Conservation (phyloP, 2,797 vertebrate genomes). For the Passerculus sandwichensis region DNA sequence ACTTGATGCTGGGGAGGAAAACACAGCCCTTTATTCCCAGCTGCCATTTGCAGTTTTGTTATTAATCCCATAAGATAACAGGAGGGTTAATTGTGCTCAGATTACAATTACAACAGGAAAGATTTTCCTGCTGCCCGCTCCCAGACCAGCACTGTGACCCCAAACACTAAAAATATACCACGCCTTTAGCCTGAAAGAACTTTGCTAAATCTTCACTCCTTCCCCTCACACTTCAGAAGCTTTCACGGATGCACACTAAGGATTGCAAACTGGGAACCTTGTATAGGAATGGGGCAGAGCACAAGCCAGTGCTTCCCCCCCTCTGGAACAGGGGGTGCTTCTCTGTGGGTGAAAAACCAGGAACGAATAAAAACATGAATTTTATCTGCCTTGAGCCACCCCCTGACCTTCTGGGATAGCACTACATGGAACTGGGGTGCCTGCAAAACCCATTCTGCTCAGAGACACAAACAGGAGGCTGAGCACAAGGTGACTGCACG, state of each 20-base stretch:
- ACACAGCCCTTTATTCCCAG: neutral
- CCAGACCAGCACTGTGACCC: neutral
- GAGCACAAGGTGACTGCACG: neutral
- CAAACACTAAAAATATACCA: neutral
- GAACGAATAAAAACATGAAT: neutral
- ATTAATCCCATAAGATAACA: neutral
- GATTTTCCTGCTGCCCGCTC: neutral
- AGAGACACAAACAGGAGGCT: neutral
- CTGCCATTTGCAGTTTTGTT: neutral
- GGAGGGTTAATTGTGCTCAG: neutral
- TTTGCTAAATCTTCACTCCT: neutral
- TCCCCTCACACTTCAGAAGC: neutral
- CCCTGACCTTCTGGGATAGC: neutral
- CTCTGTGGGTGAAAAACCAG: neutral
- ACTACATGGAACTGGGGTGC: neutral
- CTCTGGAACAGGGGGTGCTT: neutral
- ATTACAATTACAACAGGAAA: neutral
- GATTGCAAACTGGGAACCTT: neutral
- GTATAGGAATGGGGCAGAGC: neutral
- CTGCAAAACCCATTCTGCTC: neutral
- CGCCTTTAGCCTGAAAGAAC: neutral
- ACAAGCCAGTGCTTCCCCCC: rapidly evolving
- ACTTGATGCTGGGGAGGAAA: neutral
- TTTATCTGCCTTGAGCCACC: too few relatives aligned
- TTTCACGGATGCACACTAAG: neutral